Percentiles rank a stretch among this genome's conserved stretches.
phyloP scores from a whole-genome alignment of 53 echinoderm and acorn worm species.

The Actinopyga echinites region DNA sequence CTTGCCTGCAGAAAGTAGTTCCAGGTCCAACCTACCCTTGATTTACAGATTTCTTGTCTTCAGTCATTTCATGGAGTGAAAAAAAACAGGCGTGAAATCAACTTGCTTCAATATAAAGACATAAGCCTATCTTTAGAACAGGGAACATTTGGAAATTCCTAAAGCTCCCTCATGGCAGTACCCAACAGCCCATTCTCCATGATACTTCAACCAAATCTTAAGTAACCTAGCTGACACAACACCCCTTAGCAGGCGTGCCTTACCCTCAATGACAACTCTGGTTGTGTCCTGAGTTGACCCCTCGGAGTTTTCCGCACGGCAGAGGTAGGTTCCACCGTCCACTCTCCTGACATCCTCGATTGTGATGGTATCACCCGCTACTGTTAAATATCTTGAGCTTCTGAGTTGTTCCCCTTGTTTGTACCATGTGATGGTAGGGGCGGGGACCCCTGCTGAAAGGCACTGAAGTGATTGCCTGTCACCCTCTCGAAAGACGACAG shows the following conservation, averaged over 20 bases:
- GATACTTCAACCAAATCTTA: background rate
- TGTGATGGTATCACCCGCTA: conserved; percentile 66
- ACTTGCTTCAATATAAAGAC: too few relatives aligned
- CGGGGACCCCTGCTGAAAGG: conserved; percentile 68
- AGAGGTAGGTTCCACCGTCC: conserved; percentile 81
- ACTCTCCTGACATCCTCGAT: conserved; percentile 60
- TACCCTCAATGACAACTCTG: conserved; percentile 76
- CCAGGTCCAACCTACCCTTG: too few relatives aligned
- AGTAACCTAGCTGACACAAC: background rate
- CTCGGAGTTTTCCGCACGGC: conserved; percentile 77
- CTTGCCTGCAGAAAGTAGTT: too few relatives aligned
- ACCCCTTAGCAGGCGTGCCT: background rate
- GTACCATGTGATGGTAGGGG: conserved; percentile 77
- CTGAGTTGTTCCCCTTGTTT: conserved; percentile 62
- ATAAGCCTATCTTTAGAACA: too few relatives aligned
- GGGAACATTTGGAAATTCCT: too few relatives aligned
- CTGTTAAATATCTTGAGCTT: conserved; percentile 45
- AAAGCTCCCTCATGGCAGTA: too few relatives aligned
- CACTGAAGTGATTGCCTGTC: conserved; percentile 60
- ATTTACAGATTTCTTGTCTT: too few relatives aligned
- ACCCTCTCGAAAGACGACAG: conserved; percentile 66
- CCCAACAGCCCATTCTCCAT: too few relatives aligned
- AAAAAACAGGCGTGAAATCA: too few relatives aligned
- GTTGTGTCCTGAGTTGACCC: conserved; percentile 65
- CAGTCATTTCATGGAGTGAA: too few relatives aligned